Base-by-base conservation (phyloP, 2,888 invertebrate species). In the Spodoptera exigua region DNA sequence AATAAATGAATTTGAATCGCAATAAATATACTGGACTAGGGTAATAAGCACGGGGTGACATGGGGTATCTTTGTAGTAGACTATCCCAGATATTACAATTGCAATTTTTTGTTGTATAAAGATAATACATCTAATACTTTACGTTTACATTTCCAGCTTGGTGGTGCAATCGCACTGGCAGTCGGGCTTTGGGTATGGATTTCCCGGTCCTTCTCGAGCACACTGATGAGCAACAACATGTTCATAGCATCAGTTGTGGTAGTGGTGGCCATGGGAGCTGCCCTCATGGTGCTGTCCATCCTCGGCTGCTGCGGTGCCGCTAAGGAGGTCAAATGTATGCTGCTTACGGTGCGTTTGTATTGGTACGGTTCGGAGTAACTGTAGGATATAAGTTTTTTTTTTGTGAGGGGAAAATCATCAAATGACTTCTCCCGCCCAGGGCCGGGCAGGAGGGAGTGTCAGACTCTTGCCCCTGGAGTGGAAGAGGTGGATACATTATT, bases 301-400 rank as follows among this genome's bases (percentile, higher is more conserved):
- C 95, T 99, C 67, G 99, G 99, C 58, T 99, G 98, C 90, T 95
- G 98, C 82, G 99, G 99, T 43, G 98, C 99, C n/a, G 96, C 97
- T 44, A 97, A 97, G 87, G 99, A 99, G 95, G 97, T 98, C 84
- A 97, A 98, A 89, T 99, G 98, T 90, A 97, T 99, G 96, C 95
- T 99, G 46, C 95, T 98, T 57, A 97, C 97, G 94, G 98, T 98
- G 92, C 95, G 96, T 92, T 17, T 46, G 10, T 16, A 16, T 21
- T 32, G 18, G n/a, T 27, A 47, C 27, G 2, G 16, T 1, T 27
- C 7, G 27, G 27, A 27, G 27, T 5, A 7, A 27, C 7, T 5
- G 7, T 4, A 27, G 5, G n/a, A n/a, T n/a, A n/a, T n/a, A n/a
- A n/a, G n/a, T n/a, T n/a, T n/a, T n/a, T n/a, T n/a, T n/a, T n/a